Conservation (phyloP, 2,888 invertebrate species). For the Dicyrtoma fusca region DNA sequence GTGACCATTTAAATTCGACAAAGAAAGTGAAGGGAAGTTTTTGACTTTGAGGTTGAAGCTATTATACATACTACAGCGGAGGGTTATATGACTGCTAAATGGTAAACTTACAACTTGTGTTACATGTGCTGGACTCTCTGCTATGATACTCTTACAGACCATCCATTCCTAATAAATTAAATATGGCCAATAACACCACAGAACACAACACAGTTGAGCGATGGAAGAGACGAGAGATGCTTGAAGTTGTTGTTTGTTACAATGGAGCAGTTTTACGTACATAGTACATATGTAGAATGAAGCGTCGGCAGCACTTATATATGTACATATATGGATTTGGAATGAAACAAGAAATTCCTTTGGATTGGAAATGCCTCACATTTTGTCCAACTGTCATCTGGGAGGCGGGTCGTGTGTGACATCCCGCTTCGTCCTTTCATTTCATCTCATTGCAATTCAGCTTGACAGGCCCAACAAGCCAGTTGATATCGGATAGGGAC, state of each 20-base stretch:
- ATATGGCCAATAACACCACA: too few species aligned
- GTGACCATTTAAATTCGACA: too few species aligned
- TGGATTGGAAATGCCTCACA: constrained; percentile 34
- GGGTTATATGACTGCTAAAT: too few species aligned
- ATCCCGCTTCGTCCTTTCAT: constrained; percentile 30
- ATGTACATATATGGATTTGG: not conserved
- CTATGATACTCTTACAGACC: too few species aligned
- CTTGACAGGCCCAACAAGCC: constrained; percentile 55
- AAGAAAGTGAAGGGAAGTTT: too few species aligned
- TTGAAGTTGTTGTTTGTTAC: not conserved
- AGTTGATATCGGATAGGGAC: constrained; percentile 51
- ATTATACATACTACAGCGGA: too few species aligned
- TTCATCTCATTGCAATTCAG: constrained; percentile 40
- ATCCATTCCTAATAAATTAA: too few species aligned
- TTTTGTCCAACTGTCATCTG: constrained; percentile 52
- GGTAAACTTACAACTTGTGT: too few species aligned
- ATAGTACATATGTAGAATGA: not conserved
- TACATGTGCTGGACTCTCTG: too few species aligned
- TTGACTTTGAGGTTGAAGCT: too few species aligned
- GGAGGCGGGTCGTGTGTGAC: constrained; percentile 44
- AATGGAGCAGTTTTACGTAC: not conserved
- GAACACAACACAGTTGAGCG: not conserved
- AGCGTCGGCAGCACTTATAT: too few species aligned
- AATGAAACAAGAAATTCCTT: constrained; percentile 7
- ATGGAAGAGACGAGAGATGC: not conserved